Percentiles rank a stretch among this genome's conserved stretches.
Conservation (phyloP, 2,888 invertebrate species). For the Drosophila sordidula region DNA sequence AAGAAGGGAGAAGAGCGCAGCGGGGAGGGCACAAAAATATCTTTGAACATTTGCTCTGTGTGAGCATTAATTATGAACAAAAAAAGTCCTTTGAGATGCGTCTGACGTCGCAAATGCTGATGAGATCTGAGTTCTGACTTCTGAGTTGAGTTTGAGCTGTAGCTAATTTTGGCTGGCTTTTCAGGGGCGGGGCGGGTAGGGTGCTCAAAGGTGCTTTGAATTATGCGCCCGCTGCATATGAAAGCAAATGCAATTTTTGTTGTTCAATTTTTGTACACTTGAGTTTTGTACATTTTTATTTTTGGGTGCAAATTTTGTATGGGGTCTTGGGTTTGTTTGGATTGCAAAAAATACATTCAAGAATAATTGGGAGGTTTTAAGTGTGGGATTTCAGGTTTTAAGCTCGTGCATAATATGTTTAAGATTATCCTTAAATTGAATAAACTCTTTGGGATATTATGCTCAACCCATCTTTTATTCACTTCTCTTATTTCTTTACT, state of each 20-base stretch:
- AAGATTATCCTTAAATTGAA: not conserved
- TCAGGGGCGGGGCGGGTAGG: slow-evolving; percentile 1
- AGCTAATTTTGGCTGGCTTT: slow-evolving; percentile 64
- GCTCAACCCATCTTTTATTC: too few relatives aligned
- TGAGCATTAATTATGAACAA: slow-evolving; percentile 75
- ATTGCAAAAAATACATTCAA: not conserved
- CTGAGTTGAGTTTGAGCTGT: slow-evolving; percentile 16
- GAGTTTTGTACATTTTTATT: slow-evolving; percentile 21
- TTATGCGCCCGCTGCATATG: slow-evolving; percentile 39
- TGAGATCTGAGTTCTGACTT: slow-evolving; percentile 29
- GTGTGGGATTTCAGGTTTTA: too few relatives aligned
- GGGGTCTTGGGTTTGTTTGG: not conserved
- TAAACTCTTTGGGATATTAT: not conserved
- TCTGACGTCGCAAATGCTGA: slow-evolving; percentile 42
- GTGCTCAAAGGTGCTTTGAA: slow-evolving; percentile 51
- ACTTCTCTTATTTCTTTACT: too few relatives aligned
- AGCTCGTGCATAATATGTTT: not conserved
- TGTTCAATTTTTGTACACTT: slow-evolving; percentile 67
- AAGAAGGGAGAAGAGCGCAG: slow-evolving; percentile 9
- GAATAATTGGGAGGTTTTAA: not conserved
- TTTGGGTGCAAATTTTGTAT: slow-evolving; percentile 8
- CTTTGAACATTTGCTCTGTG: slow-evolving; percentile 75
- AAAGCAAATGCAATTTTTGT: slow-evolving; percentile 65
- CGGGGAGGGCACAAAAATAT: slow-evolving; percentile 52
- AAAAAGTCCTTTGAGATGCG: slow-evolving; percentile 73